These are phyloP conservation scores for Notodonta dromedarius DNA, from an alignment of 2,888 invertebrate species.

Conservation along the genomic window DNA sequence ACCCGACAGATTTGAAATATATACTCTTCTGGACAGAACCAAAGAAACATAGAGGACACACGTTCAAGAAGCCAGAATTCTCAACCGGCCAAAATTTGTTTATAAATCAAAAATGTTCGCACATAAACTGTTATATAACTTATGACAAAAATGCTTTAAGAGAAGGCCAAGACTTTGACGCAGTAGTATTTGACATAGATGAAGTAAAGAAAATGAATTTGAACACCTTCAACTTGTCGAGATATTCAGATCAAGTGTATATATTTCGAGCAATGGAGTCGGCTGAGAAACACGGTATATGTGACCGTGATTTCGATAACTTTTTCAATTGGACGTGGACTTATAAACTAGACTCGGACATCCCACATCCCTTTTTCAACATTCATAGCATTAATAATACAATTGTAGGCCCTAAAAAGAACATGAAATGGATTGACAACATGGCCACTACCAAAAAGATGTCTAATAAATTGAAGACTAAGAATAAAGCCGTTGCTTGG, in stretches of 20 bases:
- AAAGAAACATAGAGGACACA: constrained; percentile 26
- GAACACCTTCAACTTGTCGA: constrained; percentile 43
- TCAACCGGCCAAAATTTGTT: constrained; percentile 57
- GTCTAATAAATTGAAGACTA: constrained; percentile 41
- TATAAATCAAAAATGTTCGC: constrained; percentile 64
- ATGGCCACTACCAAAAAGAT: constrained; percentile 48
- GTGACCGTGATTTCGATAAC: constrained; percentile 57
- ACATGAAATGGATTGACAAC: constrained; percentile 53
- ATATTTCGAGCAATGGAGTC: constrained; percentile 68
- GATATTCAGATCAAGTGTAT: constrained; percentile 61
- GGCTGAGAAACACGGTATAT: constrained; percentile 58
- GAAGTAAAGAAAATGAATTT: constrained; percentile 49
- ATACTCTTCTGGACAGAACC: constrained; percentile 65
- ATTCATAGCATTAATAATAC: constrained; percentile 50
- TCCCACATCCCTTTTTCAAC: constrained; percentile 64
- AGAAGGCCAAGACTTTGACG: constrained; percentile 62
- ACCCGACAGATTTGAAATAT: constrained; percentile 67
- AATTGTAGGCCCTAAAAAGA: constrained; percentile 56
- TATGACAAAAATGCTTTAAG: constrained; percentile 54
- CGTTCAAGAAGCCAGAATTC: constrained; percentile 35
- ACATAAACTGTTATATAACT: constrained; percentile 69
- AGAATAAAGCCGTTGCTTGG: constrained; percentile 68
- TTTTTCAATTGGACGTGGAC: constrained; percentile 80
- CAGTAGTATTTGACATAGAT: constrained; percentile 61
- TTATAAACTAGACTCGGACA: constrained; percentile 68